Conservation (phyloP, 2,113 vertebrate genomes). For the Platanista minor region DNA sequence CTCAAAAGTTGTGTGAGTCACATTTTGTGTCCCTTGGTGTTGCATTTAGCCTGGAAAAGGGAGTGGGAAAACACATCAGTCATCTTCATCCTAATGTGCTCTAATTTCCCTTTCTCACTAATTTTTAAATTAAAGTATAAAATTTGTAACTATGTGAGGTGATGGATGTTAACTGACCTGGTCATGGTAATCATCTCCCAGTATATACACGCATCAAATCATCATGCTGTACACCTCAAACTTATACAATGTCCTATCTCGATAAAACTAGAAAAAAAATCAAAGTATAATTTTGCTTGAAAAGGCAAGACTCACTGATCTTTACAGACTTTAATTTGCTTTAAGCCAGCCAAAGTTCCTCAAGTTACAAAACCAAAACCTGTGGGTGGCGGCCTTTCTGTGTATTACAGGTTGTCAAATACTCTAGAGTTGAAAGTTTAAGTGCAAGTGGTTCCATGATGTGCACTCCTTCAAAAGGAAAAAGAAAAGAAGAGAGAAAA, state of each 20-base stretch:
- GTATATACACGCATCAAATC: too few species aligned
- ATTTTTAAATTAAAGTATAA: neutral
- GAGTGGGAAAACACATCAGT: neutral
- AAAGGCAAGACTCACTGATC: neutral
- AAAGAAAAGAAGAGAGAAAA: neutral
- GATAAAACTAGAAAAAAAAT: neutral
- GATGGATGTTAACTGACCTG: neutral
- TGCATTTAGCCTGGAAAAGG: neutral
- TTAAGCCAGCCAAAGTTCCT: too few species aligned
- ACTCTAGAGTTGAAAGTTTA: neutral
- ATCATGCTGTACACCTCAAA: neutral
- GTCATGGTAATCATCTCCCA: too few species aligned
- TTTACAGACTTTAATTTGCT: neutral
- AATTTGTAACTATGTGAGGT: neutral
- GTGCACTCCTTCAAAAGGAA: neutral
- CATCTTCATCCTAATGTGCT: neutral
- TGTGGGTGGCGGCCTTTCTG: accelerated
- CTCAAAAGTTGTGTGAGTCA: neutral
- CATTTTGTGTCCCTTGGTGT: accelerated
- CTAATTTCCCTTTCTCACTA: neutral
- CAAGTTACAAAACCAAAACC: neutral
- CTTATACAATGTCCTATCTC: neutral
- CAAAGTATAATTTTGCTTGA: too few species aligned
- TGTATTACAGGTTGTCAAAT: accelerated
- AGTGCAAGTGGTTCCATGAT: neutral